Evolutionary conservation across 53 echinoderm and acorn worm species (phyloP), one percentile per base, ranked within the genome.

Genomic region (Glandiceps talaboti): DNA sequence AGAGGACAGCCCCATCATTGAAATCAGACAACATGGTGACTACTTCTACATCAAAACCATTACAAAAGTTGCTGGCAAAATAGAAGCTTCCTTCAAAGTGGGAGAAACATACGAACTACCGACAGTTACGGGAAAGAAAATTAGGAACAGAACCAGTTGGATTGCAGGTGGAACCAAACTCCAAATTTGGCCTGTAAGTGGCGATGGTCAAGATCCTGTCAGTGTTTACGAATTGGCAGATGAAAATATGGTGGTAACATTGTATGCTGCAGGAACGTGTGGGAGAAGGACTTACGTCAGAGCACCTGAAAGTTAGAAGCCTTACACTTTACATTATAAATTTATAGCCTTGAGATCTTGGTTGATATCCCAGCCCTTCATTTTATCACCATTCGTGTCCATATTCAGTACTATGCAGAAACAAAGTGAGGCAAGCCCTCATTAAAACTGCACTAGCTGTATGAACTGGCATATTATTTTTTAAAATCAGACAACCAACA

Each of bases 21-120:
- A 33, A 20, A 87, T 90, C 80, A 80, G 27, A 32, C 90, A 90
- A 64, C 75, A 90, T 82, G 90, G 90, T 0, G 87, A 90, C 82
- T 81, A 85, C 80, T 82, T 90, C 87, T 82, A 79, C 33, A 81
- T 90, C 77, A 87, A 32, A 1, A 85, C 79, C 77, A 80, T 73
- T 14, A 81, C 84, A 26, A 75, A 81, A 76, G 64, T 81, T 31
- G 20, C 64, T 20, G 87, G 87, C 1, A 87, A 80, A 0, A 77
- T 79, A 26, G 31, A 31, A 31, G 74, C 75, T 30, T 26, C 74
- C 77, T 84, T 90, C 79, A 80, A 87, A 45, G 85, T 90, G 25
- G 87, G 90, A n/a, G 27, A 28, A n/a, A n/a, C 10, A 10, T 27
- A 75, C 27, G 29, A 75, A n/a, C 76, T 28, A 10, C 29, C 76